Conservation (phyloP, 2,888 invertebrate species). For the Zele albiditarsus region DNA sequence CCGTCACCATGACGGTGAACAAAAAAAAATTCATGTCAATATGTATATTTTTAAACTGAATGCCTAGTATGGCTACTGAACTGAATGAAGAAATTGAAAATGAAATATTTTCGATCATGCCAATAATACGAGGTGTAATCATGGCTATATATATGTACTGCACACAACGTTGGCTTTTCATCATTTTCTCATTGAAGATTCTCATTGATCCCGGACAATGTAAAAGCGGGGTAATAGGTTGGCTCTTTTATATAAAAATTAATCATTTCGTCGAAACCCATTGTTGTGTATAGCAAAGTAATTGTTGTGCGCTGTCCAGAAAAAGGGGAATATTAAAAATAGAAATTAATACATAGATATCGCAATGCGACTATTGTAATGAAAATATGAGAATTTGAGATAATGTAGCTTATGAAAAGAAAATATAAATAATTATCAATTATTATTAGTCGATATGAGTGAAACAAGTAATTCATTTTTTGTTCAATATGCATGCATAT, state of each 20-base stretch:
- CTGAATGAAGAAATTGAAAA: neutral
- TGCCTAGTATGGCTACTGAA: neutral
- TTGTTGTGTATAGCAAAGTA: conserved; percentile 45
- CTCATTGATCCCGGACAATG: conserved; percentile 65
- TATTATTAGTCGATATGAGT: too few species aligned
- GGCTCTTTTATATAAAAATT: conserved; percentile 43
- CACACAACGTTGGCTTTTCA: conserved; percentile 63
- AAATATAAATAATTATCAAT: too few species aligned
- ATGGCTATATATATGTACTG: conserved; percentile 45
- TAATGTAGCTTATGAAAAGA: too few species aligned
- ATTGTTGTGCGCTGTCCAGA: conserved; percentile 23
- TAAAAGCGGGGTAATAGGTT: conserved; percentile 53
- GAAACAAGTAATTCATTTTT: too few species aligned
- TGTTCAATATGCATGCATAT: too few species aligned
- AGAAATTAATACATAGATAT: neutral
- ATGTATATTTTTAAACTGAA: neutral
- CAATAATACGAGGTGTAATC: conserved; percentile 46
- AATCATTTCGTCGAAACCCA: conserved; percentile 45
- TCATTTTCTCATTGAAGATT: conserved; percentile 59
- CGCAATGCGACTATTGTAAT: neutral
- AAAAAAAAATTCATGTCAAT: neutral
- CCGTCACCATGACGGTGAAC: too few species aligned
- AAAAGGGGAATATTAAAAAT: conserved; percentile 42
- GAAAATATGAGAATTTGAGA: neutral
- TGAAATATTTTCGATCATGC: conserved; percentile 6